Evolutionary conservation across 2,888 invertebrate genomes (phyloP).

Genomic region (Sminthurides aquaticus): DNA sequence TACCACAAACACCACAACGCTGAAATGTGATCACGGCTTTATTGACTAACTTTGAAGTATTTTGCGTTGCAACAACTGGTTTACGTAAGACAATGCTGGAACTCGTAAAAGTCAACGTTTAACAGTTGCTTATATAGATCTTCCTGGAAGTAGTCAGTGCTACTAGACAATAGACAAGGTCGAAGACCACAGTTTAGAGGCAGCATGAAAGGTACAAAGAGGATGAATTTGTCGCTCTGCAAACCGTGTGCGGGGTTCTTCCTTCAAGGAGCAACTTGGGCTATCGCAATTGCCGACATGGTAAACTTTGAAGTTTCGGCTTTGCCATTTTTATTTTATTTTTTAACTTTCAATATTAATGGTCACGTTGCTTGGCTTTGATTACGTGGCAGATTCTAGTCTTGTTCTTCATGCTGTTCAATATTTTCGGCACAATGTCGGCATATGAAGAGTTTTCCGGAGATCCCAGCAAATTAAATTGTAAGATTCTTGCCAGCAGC

Average conservation of each 20-base stretch:
- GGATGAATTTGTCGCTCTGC: neutral
- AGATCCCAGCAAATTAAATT: neutral
- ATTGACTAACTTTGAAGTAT: too few species aligned
- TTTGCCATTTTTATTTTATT: neutral
- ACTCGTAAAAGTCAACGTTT: neutral
- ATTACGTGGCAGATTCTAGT: slow-evolving; percentile 9
- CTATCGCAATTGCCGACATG: slow-evolving; percentile 10
- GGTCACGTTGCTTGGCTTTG: neutral
- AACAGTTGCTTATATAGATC: neutral
- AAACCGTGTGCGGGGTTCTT: slow-evolving; percentile 13
- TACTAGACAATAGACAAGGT: neutral
- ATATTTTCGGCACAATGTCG: slow-evolving; percentile 5
- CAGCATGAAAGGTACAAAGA: neutral
- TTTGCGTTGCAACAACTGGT: too few species aligned
- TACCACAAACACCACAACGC: too few species aligned
- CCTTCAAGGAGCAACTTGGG: slow-evolving; percentile 12
- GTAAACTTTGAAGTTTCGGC: too few species aligned
- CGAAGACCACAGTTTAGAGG: neutral
- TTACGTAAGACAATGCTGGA: neutral
- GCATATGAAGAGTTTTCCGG: neutral
- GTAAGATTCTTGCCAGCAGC: neutral
- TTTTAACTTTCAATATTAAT: neutral
- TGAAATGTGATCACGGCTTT: too few species aligned
- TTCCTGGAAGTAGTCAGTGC: neutral
- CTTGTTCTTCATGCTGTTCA: slow-evolving; percentile 10